These are phyloP conservation scores for Coenonympha glycerion DNA, from an alignment of 2,888 invertebrate species.

Conservation along the genomic window DNA sequence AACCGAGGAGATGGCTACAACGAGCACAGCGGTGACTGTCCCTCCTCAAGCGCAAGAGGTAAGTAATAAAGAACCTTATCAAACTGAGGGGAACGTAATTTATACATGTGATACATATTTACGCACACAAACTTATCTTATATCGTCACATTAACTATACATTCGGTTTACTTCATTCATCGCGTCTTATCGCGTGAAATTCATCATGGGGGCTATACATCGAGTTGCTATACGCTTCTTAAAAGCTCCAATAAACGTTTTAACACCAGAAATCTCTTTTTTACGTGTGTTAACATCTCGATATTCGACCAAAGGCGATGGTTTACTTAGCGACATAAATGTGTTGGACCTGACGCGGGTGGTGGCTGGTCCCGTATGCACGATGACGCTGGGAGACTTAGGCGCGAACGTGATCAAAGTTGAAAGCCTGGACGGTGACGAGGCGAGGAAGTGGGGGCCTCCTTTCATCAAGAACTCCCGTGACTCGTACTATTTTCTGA, in stretches of 20 bases:
- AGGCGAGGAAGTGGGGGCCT: constrained; percentile 94
- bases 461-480: constrained; percentile 82
- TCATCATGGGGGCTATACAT: constrained; percentile 19
- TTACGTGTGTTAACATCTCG: constrained; percentile 21
- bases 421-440: constrained; percentile 89
- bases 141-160: constrained; percentile 7
- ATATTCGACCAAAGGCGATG: constrained; percentile 36
- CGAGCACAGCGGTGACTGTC: constrained; percentile 62
- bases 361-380: constrained; percentile 95
- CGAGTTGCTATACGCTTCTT: constrained; percentile 18
- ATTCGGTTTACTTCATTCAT: not conserved
- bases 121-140: constrained; percentile 25
- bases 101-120: not conserved
- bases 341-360: constrained; percentile 89
- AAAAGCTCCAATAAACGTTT: constrained; percentile 4
- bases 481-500: constrained; percentile 87
- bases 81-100: not conserved
- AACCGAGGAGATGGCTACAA: constrained; percentile 64
- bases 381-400: constrained; percentile 94
- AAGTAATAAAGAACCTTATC: constrained; percentile 32
- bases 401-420: constrained; percentile 96
- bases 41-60: constrained; percentile 61
- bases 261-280: constrained; percentile 16
- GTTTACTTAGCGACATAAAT: constrained; percentile 81
- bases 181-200: not conserved